These are phyloP conservation scores for Balanococcus diminutus DNA, from an alignment of 2,888 invertebrate genomes.

Conservation along the genomic window DNA sequence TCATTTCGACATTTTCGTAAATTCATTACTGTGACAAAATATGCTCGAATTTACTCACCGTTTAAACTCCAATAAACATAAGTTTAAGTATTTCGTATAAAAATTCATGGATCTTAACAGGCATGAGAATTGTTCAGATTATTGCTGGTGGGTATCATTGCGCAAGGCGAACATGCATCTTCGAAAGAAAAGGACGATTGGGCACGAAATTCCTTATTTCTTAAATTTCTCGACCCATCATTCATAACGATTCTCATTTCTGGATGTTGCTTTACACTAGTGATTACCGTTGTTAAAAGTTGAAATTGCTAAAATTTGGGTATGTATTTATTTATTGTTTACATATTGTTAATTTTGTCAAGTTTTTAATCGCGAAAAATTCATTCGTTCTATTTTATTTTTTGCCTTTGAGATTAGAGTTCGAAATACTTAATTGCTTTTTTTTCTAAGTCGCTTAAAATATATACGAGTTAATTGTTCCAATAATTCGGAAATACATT, in stretches of 20 bases:
- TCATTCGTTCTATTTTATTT: background rate
- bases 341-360: background rate
- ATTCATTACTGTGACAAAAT: too few species aligned
- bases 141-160: background rate
- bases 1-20: too few species aligned
- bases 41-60: too few species aligned
- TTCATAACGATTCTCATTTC: slow-evolving; percentile 40
- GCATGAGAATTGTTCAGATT: background rate
- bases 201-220: slow-evolving; percentile 34
- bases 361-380: background rate
- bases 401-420: background rate
- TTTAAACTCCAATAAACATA: background rate
- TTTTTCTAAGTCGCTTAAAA: background rate
- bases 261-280: slow-evolving; percentile 12
- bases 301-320: slow-evolving; percentile 34
- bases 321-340: slow-evolving; percentile 1
- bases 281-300: background rate
- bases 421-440: background rate
- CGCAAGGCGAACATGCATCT: slow-evolving; percentile 34
- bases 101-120: background rate
- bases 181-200: slow-evolving; percentile 22
- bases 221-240: slow-evolving; percentile 39
- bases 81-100: background rate
- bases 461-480: too few species aligned
- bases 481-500: too few species aligned